Base-by-base conservation (phyloP, 2,888 invertebrate genomes). In the Brenthis ino region DNA sequence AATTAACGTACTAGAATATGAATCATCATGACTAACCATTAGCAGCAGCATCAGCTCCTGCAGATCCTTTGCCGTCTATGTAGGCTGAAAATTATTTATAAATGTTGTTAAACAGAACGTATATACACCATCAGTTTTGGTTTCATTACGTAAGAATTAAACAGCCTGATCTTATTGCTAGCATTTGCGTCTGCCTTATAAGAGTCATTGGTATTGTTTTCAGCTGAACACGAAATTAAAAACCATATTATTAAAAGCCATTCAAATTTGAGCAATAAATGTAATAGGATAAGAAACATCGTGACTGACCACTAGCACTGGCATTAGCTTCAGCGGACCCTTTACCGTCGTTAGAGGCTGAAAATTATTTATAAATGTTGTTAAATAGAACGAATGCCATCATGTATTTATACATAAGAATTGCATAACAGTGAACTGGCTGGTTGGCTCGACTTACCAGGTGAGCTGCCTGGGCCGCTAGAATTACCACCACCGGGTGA, bases 151-250 rank as follows among this genome's bases (percentile, higher is more conserved):
- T 6, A 51, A 6, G 6, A 5, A 6, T n/a, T 14, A 14, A 14
- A 51, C 1, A 6, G 51, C 1, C 51, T 13, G 28, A 50, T 11
- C 51, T 55, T 37, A 61, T 61, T 48, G 33, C 33, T 64, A 24
- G 58, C 64, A 6, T 33, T 13, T 24, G 58, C 54, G 33, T 68
- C 24, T 13, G 68, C 68, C 33, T 47, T 12, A 48, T 58, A 55
- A n/a, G 58, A 48, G 5, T 58, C 68, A 13, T 13, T 33, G 16
- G 57, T 64, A 20, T 53, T 51, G 54, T 64, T 68, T n/a, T 33
- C 47, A 47, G 64, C 68, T 68, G 6, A 3, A 56, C 64, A n/a
- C 24, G 53, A 47, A 16, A 28, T 64, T 55, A 37, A 14, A 14
- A 33, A 56, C 12, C 14, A 28, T 28, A 4, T 56, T 33, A 33